A percentile compares a stretch with the other conserved stretches of the same genome.
These are phyloP conservation scores for Felis chaus DNA, from an alignment of 2,113 vertebrate species.

Conservation along the genomic window DNA sequence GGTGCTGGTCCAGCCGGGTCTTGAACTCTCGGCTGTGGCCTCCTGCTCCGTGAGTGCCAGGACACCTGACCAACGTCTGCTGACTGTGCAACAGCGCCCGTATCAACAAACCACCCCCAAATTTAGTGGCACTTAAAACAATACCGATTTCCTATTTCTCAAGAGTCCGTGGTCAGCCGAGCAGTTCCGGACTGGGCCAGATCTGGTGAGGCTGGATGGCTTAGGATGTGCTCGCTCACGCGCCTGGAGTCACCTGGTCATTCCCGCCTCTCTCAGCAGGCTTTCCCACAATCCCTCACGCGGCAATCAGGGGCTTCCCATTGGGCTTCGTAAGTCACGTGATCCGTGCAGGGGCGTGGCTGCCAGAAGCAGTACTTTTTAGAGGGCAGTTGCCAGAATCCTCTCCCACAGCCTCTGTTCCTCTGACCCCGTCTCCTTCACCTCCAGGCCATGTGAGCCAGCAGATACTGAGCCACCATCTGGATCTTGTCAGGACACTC, in stretches of 20 bases:
- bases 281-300: not conserved
- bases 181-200: too few relatives aligned
- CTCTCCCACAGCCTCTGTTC: fast-evolving
- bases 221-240: not conserved
- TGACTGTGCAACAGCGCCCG: not conserved
- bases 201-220: not conserved
- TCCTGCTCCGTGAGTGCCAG: too few relatives aligned
- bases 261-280: not conserved
- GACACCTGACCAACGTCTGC: not conserved
- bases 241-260: not conserved
- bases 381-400: fast-evolving
- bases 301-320: not conserved
- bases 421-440: not conserved
- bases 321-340: not conserved
- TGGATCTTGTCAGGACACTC: not conserved
- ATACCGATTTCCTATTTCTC: not conserved
- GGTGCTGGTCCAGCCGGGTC: not conserved
- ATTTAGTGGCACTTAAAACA: not conserved
- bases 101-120: not conserved
- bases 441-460: not conserved
- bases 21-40: not conserved
- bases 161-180: not conserved
- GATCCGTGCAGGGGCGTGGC: not conserved
- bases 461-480: not conserved
- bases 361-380: not conserved